Conservation (phyloP, 2,888 invertebrate genomes). For the Phortica okadai region DNA sequence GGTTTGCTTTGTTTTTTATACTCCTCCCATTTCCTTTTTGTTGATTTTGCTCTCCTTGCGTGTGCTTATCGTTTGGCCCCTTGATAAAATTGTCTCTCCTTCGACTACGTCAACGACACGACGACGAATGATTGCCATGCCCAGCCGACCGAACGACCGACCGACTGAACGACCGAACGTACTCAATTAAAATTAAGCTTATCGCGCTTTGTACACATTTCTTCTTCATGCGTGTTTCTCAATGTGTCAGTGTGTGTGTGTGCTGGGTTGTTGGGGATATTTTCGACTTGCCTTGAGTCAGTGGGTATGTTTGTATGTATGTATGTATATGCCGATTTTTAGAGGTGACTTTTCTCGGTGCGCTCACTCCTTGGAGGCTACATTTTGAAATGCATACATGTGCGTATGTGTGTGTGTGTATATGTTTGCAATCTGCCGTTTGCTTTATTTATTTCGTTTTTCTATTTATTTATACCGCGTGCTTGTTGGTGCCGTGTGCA, state of each 20-base stretch:
- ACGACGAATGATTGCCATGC: neutral
- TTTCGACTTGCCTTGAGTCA: neutral
- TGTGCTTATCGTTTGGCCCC: conserved; percentile 57
- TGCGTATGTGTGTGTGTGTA: conserved; percentile 12
- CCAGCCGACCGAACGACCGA: neutral
- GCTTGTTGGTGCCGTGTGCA: conserved; percentile 65
- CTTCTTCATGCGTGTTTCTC: neutral
- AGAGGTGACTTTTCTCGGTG: conserved; percentile 66
- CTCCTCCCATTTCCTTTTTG: conserved; percentile 52
- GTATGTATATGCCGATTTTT: conserved; percentile 47
- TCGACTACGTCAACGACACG: neutral
- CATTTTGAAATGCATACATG: neutral
- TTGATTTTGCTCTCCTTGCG: conserved; percentile 54
- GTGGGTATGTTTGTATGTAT: conserved; percentile 21
- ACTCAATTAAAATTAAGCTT: conserved; percentile 63
- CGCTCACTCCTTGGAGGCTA: conserved; percentile 62
- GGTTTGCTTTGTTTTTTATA: conserved; percentile 42
- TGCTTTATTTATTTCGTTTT: conserved; percentile 34
- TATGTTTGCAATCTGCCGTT: conserved; percentile 46
- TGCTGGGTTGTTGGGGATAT: neutral
- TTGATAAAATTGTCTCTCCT: conserved; percentile 52
- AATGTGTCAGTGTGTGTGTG: neutral
- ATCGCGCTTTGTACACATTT: conserved; percentile 52
- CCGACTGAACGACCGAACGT: conserved; percentile 39
- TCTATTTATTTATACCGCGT: conserved; percentile 22